Conservation (phyloP, 1,140 invertebrate species). For the Ceratina calcarata region DNA sequence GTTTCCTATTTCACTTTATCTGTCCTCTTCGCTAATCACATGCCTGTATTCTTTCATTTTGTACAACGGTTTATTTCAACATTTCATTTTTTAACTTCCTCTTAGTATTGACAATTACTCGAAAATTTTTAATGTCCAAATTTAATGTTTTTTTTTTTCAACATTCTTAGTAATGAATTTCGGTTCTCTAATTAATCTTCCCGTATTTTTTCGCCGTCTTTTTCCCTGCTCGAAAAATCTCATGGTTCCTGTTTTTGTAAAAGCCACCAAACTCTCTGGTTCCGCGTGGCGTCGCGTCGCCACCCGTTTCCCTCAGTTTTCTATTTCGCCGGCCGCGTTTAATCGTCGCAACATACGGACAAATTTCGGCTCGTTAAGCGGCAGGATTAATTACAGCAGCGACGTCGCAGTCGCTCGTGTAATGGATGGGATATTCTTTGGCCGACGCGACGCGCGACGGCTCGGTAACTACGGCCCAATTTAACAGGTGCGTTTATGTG, state of each 20-base stretch:
- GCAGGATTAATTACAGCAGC: conserved; percentile 38
- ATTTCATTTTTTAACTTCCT: not conserved
- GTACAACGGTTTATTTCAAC: no score
- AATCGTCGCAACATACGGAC: conserved; percentile 34
- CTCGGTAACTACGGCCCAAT: conserved; percentile 33
- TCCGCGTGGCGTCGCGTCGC: no score
- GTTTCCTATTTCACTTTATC: not conserved
- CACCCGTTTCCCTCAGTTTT: not conserved
- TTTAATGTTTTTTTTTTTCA: no score
- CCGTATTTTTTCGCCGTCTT: no score
- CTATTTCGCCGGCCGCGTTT: conserved; percentile 1
- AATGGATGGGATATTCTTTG: conserved; percentile 55
- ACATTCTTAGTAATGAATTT: no score
- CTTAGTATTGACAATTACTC: no score
- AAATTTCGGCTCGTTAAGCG: conserved; percentile 50
- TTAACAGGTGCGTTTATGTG: conserved; percentile 57
- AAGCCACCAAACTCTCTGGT: not conserved
- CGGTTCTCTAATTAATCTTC: no score
- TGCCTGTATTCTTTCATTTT: not conserved
- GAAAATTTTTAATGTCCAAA: no score
- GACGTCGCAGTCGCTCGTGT: conserved; percentile 30
- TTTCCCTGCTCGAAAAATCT: not conserved
- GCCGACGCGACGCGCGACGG: not conserved
- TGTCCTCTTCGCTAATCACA: not conserved
- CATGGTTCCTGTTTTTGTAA: no score